Base-by-base conservation (phyloP, 2,888 invertebrate genomes). In the Sesia bembeciformis region DNA sequence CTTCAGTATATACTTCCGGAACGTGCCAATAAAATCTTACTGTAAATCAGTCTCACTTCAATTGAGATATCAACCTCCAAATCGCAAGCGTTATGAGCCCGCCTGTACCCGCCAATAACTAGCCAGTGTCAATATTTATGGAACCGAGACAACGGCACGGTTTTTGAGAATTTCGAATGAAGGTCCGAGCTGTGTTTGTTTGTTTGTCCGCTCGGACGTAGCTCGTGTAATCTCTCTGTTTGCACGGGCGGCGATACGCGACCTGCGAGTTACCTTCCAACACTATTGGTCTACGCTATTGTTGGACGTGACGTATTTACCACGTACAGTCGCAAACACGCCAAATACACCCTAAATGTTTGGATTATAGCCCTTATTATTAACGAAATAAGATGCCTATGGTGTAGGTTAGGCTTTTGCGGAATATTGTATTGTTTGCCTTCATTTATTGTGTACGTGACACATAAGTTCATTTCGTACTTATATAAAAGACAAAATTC, bases 101-200 rank as follows among this genome's bases (percentile, higher is more conserved):
- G 67, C 65, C 59, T 60, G 75, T 83, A 77, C 78, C 72, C 64
- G 80, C 81, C 86, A 88, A 86, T 88, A 87, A 83, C 86, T 77
- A 84, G 74, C 77, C 78, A 77, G 68, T 65, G 74, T 72, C 78
- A 88, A 87, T 87, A 87, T 89, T 87, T 72, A 71, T 75, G 70
- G 67, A 73, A 72, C 72, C 74, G 84, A 83, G 84, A 85, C 85
- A 83, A 83, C 81, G 79, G 66, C 73, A 65, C 69, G 81, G 81
- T 86, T 89, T 88, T 89, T 87, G 86, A 88, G 87, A 85, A 87
- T 83, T 82, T 74, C 77, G 78, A 80, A 80, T 82, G 81, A 83
- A 81, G 81, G 80, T 78, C 72, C 76, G 73, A 60, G 66, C 60
- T 55, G 56, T 75, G 65, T 75, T 70, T 70, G 66, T 79, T 72